Conservation (phyloP, 2,113 vertebrate species). For the Epinephelus fuscoguttatus region DNA sequence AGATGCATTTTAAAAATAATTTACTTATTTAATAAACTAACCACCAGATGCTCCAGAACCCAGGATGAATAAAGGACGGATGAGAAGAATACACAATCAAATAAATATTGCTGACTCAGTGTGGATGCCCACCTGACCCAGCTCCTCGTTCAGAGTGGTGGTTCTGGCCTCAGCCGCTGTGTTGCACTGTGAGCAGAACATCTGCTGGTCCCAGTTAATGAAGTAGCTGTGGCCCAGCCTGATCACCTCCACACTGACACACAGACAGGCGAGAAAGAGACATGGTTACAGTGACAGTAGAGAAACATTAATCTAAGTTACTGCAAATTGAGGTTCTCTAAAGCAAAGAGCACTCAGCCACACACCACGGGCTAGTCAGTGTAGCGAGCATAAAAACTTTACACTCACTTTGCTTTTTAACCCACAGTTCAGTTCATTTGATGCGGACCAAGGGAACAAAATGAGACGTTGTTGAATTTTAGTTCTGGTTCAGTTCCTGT, state of each 20-base stretch:
- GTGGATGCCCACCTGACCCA: constrained; percentile 89
- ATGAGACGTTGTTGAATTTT: no score
- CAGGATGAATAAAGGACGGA: background rate
- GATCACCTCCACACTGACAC: constrained; percentile 94
- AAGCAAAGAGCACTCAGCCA: no score
- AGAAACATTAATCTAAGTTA: background rate
- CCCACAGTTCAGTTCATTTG: no score
- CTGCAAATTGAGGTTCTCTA: background rate
- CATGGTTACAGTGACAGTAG: background rate
- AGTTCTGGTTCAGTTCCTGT: no score
- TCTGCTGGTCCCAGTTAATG: constrained; percentile 96
- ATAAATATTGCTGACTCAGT: background rate
- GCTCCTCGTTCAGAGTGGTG: constrained; percentile 94
- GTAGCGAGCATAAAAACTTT: no score
- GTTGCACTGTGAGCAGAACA: constrained; percentile 90
- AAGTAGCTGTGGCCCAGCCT: constrained; percentile 96
- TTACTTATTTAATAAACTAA: background rate
- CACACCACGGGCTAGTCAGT: no score
- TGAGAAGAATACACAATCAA: background rate
- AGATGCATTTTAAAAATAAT: background rate
- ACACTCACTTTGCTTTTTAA: no score
- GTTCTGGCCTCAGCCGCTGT: constrained; percentile 91
- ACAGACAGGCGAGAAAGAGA: constrained; percentile 12
- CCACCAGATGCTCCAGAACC: background rate
- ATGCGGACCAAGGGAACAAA: no score